Conservation (phyloP, 2,113 vertebrate species). For the Psephotus haematonotus region DNA sequence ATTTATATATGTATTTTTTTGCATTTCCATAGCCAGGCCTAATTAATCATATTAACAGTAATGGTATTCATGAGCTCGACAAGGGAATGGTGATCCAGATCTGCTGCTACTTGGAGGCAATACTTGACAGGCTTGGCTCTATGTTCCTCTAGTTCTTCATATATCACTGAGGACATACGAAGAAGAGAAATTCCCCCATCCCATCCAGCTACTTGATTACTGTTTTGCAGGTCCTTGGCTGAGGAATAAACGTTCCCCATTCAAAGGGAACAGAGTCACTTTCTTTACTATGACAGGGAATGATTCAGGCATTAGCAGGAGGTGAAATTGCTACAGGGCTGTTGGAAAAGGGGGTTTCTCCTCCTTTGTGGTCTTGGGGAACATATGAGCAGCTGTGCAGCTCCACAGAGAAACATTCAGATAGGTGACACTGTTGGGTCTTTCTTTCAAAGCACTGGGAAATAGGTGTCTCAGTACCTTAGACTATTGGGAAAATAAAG, state of each 20-base stretch:
- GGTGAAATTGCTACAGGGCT: background rate
- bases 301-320: background rate
- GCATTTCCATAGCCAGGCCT: background rate
- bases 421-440: background rate
- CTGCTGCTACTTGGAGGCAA: background rate
- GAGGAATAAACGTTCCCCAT: background rate
- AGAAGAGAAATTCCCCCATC: background rate
- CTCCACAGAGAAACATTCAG: background rate
- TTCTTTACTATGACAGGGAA: background rate
- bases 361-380: background rate
- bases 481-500: background rate
- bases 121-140: background rate
- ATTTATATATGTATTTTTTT: background rate
- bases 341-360: background rate
- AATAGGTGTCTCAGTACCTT: background rate
- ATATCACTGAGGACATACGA: background rate
- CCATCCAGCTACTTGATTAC: background rate
- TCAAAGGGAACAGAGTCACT: background rate
- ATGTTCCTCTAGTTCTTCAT: background rate
- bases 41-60: background rate
- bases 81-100: background rate
- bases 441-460: background rate
- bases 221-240: background rate
- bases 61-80: background rate
- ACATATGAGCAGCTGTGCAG: rapidly evolving